phyloP scores from a whole-genome alignment of 2,888 invertebrate species.

The Drosophila stalkeri region DNA sequence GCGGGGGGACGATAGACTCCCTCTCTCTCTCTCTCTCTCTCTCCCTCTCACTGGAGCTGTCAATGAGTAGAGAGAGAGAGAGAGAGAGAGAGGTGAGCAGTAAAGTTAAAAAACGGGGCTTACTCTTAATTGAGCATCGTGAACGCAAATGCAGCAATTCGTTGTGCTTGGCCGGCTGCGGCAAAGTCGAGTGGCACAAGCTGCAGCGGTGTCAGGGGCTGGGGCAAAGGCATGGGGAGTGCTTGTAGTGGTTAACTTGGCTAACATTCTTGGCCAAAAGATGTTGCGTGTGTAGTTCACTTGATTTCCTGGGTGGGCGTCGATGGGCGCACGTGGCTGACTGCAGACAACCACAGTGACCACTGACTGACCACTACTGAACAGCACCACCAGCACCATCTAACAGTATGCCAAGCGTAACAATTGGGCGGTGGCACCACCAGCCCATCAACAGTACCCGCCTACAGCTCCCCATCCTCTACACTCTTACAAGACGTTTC shows the following conservation, averaged over 20 bases:
- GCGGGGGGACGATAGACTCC: conserved; percentile 7
- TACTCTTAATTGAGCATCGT: conserved; percentile 69
- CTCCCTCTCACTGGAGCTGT: conserved; percentile 9
- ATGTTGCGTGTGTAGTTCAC: conserved; percentile 48
- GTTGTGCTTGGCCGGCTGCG: conserved; percentile 70
- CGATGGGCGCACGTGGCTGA: conserved; percentile 48
- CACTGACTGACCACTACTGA: conserved; percentile 5
- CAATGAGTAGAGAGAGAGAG: conserved; percentile 1
- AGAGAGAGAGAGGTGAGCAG: not conserved
- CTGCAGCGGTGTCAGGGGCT: not conserved
- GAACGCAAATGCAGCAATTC: conserved; percentile 73
- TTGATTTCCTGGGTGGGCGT: conserved; percentile 53
- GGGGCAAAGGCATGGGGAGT: not conserved
- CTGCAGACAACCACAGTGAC: conserved; percentile 33
- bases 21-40: not conserved
- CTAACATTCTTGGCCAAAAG: conserved; percentile 31
- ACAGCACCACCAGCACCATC: not conserved
- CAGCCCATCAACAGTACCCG: conserved; percentile 13
- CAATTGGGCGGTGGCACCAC: conserved; percentile 56
- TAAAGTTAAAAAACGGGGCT: conserved; percentile 19
- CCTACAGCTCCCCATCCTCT: not conserved
- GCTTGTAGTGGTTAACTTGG: conserved; percentile 5
- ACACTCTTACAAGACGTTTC: conserved; percentile 36
- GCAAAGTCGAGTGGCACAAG: conserved; percentile 13
- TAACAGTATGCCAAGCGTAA: conserved; percentile 44